A percentile compares a stretch with the other conserved stretches of the same genome.
Conservation (phyloP, 2,113 vertebrate species). For the Otocyon megalotis region DNA sequence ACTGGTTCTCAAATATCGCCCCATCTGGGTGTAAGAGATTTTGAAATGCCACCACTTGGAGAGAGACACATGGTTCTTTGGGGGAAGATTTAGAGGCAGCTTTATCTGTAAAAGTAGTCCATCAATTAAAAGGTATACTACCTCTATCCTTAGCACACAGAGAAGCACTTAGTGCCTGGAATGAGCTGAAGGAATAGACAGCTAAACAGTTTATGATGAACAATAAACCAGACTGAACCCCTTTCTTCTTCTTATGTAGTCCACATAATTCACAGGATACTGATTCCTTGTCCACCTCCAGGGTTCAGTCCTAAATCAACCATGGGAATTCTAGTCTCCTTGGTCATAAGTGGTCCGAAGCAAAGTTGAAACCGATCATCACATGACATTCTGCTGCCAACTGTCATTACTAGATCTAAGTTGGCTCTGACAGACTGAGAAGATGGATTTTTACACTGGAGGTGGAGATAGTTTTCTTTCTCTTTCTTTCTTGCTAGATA, state of each 20-base stretch:
- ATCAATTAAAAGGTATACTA: background rate
- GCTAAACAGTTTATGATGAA: background rate
- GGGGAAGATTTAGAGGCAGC: background rate
- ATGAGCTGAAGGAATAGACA: background rate
- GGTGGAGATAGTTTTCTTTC: background rate
- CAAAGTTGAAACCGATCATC: background rate
- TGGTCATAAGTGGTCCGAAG: background rate
- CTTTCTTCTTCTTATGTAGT: background rate
- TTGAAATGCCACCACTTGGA: slow-evolving; percentile 20
- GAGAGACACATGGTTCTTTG: background rate
- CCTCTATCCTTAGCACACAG: background rate
- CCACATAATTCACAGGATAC: background rate
- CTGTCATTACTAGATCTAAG: background rate
- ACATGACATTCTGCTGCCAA: background rate
- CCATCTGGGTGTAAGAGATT: background rate
- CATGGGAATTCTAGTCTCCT: background rate
- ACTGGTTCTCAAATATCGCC: background rate
- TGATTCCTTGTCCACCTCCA: background rate
- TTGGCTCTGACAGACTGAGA: background rate
- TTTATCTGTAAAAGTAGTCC: background rate
- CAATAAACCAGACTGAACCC: background rate
- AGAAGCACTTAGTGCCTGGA: background rate
- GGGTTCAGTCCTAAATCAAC: background rate
- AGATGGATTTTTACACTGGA: background rate
- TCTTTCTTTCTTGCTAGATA: background rate